A percentile compares a stretch with the other conserved stretches of the same genome.
Evolutionary conservation across 2,888 invertebrate species (phyloP).

Genomic region (Philereme transversata): DNA sequence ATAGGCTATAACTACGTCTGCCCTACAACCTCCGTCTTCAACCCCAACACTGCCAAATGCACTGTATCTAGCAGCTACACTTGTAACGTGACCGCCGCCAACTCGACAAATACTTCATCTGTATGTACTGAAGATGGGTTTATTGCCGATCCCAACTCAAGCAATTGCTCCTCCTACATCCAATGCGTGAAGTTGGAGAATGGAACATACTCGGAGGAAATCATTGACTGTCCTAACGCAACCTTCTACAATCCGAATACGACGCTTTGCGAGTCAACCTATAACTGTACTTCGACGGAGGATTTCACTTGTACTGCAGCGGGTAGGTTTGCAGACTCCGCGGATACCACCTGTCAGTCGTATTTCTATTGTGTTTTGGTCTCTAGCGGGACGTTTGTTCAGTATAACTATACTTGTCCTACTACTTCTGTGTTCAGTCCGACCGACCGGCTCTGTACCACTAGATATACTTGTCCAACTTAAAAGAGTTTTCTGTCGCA

Average conservation of each 20-base stretch:
- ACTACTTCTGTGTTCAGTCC: slow-evolving; percentile 71
- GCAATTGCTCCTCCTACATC: slow-evolving; percentile 64
- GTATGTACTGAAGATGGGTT: slow-evolving; percentile 64
- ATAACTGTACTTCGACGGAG: slow-evolving; percentile 49
- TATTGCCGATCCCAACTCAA: slow-evolving; percentile 58
- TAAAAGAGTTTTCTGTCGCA: neutral
- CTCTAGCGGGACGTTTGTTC: slow-evolving; percentile 51
- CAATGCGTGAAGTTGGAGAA: slow-evolving; percentile 58
- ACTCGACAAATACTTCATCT: slow-evolving; percentile 42
- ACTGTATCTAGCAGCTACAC: slow-evolving; percentile 59
- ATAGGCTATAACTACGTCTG: slow-evolving; percentile 68
- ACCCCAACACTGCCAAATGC: slow-evolving; percentile 58
- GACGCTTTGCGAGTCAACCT: slow-evolving; percentile 63
- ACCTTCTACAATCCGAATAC: slow-evolving; percentile 65
- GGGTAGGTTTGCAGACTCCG: slow-evolving; percentile 67
- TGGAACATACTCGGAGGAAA: slow-evolving; percentile 55
- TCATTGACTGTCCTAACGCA: slow-evolving; percentile 55
- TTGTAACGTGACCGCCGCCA: slow-evolving; percentile 50
- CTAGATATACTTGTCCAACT: slow-evolving; percentile 61
- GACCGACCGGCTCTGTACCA: slow-evolving; percentile 58
- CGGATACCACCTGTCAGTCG: slow-evolving; percentile 65
- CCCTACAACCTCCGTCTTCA: slow-evolving; percentile 69
- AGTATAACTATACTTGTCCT: slow-evolving; percentile 71
- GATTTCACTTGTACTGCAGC: slow-evolving; percentile 61
- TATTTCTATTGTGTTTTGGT: slow-evolving; percentile 68